phyloP scores from a whole-genome alignment of 2,113 vertebrate genomes.

The Corvus cornix region DNA sequence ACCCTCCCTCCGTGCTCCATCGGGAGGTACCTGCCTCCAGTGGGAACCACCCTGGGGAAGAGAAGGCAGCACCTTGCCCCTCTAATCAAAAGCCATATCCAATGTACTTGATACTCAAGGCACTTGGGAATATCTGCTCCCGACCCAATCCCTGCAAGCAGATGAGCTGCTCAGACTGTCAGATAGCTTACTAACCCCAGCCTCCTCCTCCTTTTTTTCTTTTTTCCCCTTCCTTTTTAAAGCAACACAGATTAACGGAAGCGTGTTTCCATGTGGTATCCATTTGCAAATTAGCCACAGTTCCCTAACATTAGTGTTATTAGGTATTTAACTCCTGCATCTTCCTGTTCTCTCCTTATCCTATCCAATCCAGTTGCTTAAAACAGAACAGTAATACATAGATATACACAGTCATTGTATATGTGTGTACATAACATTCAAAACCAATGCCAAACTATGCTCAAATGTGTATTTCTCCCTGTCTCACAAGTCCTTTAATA shows the following conservation, averaged over 20 bases:
- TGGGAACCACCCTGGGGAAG: background rate
- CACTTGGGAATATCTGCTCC: background rate
- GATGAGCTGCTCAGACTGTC: conserved; percentile 45
- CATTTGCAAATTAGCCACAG: conserved; percentile 45
- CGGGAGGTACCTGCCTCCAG: background rate
- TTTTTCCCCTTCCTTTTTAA: background rate
- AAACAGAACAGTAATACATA: background rate
- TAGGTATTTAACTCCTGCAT: background rate
- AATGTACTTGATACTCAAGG: background rate
- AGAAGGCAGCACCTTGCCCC: background rate
- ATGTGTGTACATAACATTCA: background rate
- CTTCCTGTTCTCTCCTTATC: background rate
- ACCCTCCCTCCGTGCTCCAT: background rate
- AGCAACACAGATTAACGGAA: conserved; percentile 42
- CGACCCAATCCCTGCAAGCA: background rate
- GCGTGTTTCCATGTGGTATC: background rate
- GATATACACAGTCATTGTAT: background rate
- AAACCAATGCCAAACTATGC: background rate
- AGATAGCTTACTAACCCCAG: conserved; percentile 11
- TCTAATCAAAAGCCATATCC: background rate
- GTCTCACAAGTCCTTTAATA: conserved; percentile 57
- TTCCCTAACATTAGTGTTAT: background rate
- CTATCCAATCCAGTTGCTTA: background rate
- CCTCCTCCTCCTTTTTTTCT: background rate
- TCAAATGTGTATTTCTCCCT: conserved; percentile 18